Evolutionary conservation across 2,797 vertebrate genomes (phyloP).

Genomic region (Anas bahamensis): DNA sequence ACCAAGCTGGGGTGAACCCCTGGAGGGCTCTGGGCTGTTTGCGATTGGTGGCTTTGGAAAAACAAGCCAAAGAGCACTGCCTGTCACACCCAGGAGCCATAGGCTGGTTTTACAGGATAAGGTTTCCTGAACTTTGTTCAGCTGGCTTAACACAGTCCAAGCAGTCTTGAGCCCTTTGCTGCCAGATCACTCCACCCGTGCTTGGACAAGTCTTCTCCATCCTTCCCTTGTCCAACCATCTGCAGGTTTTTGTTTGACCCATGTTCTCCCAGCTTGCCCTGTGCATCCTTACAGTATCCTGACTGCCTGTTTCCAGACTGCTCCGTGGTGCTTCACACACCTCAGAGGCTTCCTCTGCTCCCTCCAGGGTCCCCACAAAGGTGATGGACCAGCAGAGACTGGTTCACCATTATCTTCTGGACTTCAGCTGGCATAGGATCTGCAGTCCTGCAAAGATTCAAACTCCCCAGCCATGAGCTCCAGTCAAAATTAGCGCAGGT

Average conservation of each 20-base stretch:
- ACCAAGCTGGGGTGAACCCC: not conserved
- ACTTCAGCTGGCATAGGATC: not conserved
- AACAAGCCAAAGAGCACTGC: not conserved
- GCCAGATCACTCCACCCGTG: not conserved
- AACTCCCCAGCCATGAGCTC: rapidly evolving
- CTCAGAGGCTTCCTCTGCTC: not conserved
- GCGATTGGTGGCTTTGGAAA: not conserved
- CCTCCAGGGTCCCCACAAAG: not conserved
- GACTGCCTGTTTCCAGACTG: no score
- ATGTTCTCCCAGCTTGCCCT: not conserved
- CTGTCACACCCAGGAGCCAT: not conserved
- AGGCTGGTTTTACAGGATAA: not conserved
- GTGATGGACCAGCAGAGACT: not conserved
- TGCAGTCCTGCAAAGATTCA: not conserved
- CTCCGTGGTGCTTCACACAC: not conserved
- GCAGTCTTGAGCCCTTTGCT: not conserved
- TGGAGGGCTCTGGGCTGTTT: not conserved
- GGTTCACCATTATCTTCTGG: not conserved
- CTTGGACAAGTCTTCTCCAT: not conserved
- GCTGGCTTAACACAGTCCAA: not conserved
- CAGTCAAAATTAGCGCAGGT: not conserved
- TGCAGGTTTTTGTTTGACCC: not conserved
- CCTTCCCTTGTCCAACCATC: not conserved
- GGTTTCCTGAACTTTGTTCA: not conserved
- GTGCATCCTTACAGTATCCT: no score